Evolutionary conservation across 1,140 invertebrate genomes (phyloP).

Genomic region (Penaeus vannamei): DNA sequence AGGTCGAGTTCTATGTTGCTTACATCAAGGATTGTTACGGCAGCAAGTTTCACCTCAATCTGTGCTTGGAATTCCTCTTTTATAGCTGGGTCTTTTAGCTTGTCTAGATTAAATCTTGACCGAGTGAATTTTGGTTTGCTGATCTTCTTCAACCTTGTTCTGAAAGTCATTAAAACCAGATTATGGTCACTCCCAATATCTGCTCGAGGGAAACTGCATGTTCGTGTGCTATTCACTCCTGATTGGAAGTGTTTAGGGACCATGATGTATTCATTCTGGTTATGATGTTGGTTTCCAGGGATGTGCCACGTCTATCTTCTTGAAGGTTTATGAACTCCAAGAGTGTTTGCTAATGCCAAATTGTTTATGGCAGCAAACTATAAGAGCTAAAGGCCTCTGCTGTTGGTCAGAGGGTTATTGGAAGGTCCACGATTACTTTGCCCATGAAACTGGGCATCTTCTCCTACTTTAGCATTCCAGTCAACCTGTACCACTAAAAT

Average conservation of each 20-base stretch:
- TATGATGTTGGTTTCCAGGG: background rate
- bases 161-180: background rate
- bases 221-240: background rate
- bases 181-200: constrained; percentile 20
- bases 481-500: background rate
- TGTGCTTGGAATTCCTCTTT: constrained; percentile 21
- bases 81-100: background rate
- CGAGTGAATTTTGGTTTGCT: constrained; percentile 25
- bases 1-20: background rate
- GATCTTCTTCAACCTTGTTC: constrained; percentile 4
- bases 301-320: constrained; percentile 5
- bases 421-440: background rate
- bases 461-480: constrained; percentile 27
- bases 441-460: background rate
- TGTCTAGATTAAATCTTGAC: background rate
- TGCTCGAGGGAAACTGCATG: too few species aligned
- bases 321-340: constrained; percentile 10
- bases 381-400: background rate
- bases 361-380: constrained; percentile 4
- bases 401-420: background rate
- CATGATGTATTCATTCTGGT: constrained; percentile 22
- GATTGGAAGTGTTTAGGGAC: background rate
- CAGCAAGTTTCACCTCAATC: background rate
- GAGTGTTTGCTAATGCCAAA: background rate
- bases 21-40: background rate